These are phyloP conservation scores for Agonum fuliginosum DNA, from an alignment of 2,888 invertebrate species.

Conservation along the genomic window DNA sequence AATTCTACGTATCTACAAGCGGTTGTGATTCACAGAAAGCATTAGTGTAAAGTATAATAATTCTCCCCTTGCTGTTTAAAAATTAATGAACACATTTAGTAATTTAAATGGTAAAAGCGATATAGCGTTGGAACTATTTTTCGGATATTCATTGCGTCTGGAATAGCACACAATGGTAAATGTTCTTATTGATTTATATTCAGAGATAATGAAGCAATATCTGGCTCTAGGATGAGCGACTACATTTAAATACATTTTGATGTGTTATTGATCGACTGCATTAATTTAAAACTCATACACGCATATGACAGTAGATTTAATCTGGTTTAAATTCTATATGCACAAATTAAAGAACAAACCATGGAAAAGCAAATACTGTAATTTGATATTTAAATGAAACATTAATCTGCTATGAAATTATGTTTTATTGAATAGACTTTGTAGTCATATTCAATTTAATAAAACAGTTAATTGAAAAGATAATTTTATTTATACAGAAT, in stretches of 20 bases:
- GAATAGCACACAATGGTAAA: not conserved
- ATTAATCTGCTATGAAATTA: too few relatives aligned
- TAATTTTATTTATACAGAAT: too few relatives aligned
- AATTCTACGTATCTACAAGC: too few relatives aligned
- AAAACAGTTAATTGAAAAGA: too few relatives aligned
- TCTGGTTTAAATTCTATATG: constrained; percentile 1
- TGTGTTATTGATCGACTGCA: constrained; percentile 29
- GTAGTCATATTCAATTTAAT: too few relatives aligned
- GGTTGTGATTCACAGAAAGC: too few relatives aligned
- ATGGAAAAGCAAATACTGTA: not conserved
- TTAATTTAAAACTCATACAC: not conserved
- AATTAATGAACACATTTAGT: not conserved
- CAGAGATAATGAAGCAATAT: constrained; percentile 18
- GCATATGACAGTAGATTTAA: constrained; percentile 30
- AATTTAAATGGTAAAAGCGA: not conserved
- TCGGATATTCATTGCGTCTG: constrained; percentile 15
- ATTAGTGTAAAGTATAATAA: too few relatives aligned
- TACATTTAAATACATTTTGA: constrained; percentile 31
- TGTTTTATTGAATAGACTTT: too few relatives aligned
- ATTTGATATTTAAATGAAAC: too few relatives aligned
- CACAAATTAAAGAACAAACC: constrained; percentile 9
- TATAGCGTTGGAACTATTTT: constrained; percentile 10
- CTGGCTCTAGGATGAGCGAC: constrained; percentile 8
- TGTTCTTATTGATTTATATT: not conserved
- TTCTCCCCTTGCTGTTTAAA: too few relatives aligned